Percentiles rank a stretch among this genome's conserved stretches.
phyloP scores from a whole-genome alignment of 2,113 vertebrate species.

The Labeo catla region DNA sequence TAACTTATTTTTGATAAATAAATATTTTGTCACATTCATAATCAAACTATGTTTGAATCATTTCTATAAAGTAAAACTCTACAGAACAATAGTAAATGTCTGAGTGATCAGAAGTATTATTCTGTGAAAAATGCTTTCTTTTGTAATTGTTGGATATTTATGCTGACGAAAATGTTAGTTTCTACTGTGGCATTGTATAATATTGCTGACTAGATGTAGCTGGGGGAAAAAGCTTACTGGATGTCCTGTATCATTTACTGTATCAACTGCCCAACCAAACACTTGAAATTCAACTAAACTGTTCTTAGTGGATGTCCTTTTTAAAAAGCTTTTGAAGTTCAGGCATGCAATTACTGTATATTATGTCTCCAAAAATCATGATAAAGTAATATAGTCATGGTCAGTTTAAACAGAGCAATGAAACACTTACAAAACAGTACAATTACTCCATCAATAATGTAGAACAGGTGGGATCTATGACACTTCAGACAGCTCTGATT shows the following conservation, averaged over 20 bases:
- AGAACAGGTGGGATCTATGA: constrained; percentile 35
- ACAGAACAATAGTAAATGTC: background rate
- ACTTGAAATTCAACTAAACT: background rate
- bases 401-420: constrained; percentile 19
- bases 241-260: too few relatives aligned
- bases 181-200: background rate
- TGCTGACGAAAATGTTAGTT: background rate
- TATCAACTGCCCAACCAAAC: background rate
- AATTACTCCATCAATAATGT: constrained; percentile 40
- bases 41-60: constrained; percentile 26
- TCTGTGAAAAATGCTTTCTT: background rate
- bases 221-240: background rate
- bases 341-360: background rate
- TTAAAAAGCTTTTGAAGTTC: background rate
- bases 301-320: background rate
- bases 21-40: constrained; percentile 53
- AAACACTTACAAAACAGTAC: constrained; percentile 33
- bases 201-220: background rate
- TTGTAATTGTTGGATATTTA: background rate
- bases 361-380: constrained; percentile 1
- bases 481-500: constrained; percentile 45
- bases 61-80: background rate
- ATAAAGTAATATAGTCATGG: background rate
- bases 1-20: constrained; percentile 68
- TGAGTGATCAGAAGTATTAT: background rate